A percentile compares a stretch with the other conserved stretches of the same genome.
Evolutionary conservation across 2,113 vertebrate species (phyloP).

Genomic region (Suncus etruscus): DNA sequence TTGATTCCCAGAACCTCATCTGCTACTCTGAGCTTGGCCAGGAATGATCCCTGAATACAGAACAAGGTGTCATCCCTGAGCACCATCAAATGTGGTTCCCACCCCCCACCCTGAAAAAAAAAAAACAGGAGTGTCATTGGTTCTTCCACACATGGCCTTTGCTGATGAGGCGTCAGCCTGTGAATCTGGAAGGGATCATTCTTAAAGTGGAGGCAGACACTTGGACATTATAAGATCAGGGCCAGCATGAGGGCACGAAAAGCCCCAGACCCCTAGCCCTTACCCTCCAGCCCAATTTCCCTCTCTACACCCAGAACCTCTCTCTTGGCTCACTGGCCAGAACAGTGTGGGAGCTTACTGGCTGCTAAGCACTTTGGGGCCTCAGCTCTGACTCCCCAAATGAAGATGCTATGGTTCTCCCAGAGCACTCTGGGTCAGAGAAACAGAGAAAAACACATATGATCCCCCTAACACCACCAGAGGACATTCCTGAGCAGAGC

Average conservation of each 20-base stretch:
- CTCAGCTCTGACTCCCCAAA: neutral
- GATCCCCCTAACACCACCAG: neutral
- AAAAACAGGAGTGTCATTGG: conserved; percentile 35
- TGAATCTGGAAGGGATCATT: conserved; percentile 60
- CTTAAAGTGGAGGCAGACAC: neutral
- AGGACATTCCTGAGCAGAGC: too few species aligned
- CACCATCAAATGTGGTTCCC: too few species aligned
- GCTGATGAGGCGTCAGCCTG: conserved; percentile 64
- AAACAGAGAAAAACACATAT: neutral
- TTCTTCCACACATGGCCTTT: conserved; percentile 72
- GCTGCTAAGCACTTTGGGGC: neutral
- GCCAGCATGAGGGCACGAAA: neutral
- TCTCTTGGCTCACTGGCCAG: neutral
- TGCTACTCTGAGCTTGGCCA: neutral
- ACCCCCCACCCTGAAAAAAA: too few species aligned
- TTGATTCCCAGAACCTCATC: too few species aligned
- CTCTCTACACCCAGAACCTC: neutral
- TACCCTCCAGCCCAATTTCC: neutral
- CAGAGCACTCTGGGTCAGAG: neutral
- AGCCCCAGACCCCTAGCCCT: neutral
- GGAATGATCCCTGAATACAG: neutral
- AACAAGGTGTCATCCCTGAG: too few species aligned
- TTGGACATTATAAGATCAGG: neutral
- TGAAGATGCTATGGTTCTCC: neutral
- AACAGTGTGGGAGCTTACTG: neutral